Percentiles rank a stretch among this genome's conserved stretches.
Evolutionary conservation across 2,888 invertebrate genomes (phyloP).

Genomic region (Hypomecis atomaria): DNA sequence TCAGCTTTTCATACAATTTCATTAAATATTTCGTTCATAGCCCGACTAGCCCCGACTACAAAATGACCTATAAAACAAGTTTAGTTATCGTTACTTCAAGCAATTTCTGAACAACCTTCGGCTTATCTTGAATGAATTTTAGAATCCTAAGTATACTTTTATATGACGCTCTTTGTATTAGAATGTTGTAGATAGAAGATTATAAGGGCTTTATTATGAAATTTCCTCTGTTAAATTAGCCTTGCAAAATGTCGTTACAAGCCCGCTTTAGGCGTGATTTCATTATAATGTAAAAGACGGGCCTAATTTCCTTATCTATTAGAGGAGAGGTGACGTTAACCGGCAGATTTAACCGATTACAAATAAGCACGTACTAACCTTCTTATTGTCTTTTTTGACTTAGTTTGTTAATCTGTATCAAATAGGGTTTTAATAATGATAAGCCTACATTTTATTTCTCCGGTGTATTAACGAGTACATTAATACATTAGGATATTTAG

Average conservation of each 20-base stretch:
- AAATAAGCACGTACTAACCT: slow-evolving; percentile 8
- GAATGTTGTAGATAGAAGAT: slow-evolving; percentile 33
- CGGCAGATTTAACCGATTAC: slow-evolving; percentile 16
- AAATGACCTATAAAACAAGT: too few species aligned
- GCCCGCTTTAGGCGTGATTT: slow-evolving; percentile 30
- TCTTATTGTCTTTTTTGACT: too few species aligned
- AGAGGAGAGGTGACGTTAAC: slow-evolving; percentile 15
- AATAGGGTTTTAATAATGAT: too few species aligned
- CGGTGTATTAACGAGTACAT: too few species aligned
- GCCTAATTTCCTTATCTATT: slow-evolving; percentile 31
- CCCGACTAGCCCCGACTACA: too few species aligned
- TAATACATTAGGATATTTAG: too few species aligned
- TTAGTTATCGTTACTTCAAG: neutral
- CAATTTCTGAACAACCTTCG: neutral
- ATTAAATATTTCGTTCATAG: too few species aligned
- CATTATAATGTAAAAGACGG: slow-evolving; percentile 32
- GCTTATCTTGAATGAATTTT: neutral
- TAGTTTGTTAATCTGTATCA: too few species aligned
- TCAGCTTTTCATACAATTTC: too few species aligned
- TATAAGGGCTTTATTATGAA: slow-evolving; percentile 41
- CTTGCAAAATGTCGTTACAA: slow-evolving; percentile 41
- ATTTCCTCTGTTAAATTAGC: slow-evolving; percentile 41
- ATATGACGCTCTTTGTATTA: slow-evolving; percentile 3
- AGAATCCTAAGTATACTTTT: slow-evolving; percentile 7
- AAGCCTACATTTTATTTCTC: too few species aligned